Percentiles rank a stretch among this genome's conserved stretches.
Conservation (phyloP, 2,888 invertebrate species). For the Drosophila meridionalis region DNA sequence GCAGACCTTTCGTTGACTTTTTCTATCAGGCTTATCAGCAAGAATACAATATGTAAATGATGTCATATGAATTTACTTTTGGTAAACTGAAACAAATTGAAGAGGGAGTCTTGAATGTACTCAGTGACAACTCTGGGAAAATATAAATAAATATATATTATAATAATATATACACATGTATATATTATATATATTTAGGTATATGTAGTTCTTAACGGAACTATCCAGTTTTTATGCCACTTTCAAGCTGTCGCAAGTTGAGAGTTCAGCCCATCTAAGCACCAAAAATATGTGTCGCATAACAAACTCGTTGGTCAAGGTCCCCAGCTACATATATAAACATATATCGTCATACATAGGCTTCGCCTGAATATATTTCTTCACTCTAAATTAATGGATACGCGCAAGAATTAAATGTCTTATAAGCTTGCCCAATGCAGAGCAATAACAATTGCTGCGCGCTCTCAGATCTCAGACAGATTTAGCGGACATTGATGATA, state of each 20-base stretch:
- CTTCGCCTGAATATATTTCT: neutral
- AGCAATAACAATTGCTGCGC: conserved; percentile 15
- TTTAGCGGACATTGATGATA: neutral
- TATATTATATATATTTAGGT: neutral
- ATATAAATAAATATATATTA: no score
- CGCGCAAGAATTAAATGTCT: conserved; percentile 47
- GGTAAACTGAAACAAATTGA: neutral
- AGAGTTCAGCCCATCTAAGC: conserved; percentile 20
- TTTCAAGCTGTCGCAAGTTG: conserved; percentile 26
- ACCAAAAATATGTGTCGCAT: conserved; percentile 27
- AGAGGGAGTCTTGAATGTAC: neutral
- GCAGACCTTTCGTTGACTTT: conserved; percentile 39
- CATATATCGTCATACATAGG: neutral
- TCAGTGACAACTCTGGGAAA: neutral
- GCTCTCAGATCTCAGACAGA: conserved; percentile 2
- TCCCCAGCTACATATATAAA: conserved; percentile 3
- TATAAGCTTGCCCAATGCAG: conserved; percentile 45
- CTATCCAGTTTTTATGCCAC: conserved; percentile 11
- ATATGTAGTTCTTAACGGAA: neutral
- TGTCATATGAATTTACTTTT: conserved; percentile 24
- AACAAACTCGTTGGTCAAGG: conserved; percentile 24
- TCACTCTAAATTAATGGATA: conserved; percentile 11
- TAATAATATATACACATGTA: neutral
- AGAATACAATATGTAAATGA: conserved; percentile 22
- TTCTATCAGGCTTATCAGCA: conserved; percentile 43